Conservation (phyloP, 2,797 vertebrate species). For the Syndactyla subalaris region DNA sequence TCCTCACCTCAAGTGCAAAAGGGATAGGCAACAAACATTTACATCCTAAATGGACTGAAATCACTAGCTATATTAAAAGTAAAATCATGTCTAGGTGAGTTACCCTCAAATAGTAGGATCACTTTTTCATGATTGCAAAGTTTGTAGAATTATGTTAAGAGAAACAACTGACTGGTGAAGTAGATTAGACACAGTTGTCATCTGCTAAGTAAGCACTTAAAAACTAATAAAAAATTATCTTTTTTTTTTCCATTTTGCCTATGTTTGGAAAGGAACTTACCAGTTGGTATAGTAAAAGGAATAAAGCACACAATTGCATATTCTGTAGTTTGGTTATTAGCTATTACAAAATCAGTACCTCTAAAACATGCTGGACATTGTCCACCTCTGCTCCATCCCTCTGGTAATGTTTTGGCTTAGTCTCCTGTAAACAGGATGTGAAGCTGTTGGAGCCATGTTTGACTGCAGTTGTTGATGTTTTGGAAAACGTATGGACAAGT, state of each 20-base stretch:
- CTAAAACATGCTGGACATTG: neutral
- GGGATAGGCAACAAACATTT: fast-evolving
- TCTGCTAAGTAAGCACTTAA: neutral
- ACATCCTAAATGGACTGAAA: neutral
- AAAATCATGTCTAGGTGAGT: neutral
- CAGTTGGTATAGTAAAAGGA: neutral
- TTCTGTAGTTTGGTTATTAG: neutral
- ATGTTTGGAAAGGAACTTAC: neutral
- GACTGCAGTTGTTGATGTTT: neutral
- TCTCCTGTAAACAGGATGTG: neutral
- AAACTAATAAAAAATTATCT: neutral
- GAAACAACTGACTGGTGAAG: neutral
- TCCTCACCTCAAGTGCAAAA: neutral
- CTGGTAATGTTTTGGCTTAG: neutral
- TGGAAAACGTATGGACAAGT: neutral
- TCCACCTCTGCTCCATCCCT: neutral
- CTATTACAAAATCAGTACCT: neutral
- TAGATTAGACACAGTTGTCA: constrained; percentile 9
- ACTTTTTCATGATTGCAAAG: neutral
- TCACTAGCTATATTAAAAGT: neutral
- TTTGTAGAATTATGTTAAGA: neutral
- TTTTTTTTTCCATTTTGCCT: neutral
- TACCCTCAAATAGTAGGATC: neutral
- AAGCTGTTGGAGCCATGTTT: neutral
- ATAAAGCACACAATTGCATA: neutral